Evolutionary conservation across 1,140 invertebrate genomes (phyloP).

Genomic region (Adoxophyes honmai): DNA sequence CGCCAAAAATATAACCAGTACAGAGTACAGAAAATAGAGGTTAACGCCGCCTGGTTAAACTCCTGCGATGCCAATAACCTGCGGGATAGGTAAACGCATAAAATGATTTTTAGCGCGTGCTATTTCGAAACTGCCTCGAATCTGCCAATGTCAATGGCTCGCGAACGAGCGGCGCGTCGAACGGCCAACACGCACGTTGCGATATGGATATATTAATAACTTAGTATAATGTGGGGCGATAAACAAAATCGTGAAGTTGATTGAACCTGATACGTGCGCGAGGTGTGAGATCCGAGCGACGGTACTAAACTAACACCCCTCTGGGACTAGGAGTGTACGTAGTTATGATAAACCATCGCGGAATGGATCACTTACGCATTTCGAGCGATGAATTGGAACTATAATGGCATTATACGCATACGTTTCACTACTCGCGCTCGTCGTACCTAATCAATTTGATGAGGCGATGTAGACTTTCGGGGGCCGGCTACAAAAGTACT

Average conservation of each 20-base stretch:
- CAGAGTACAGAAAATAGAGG: not conserved
- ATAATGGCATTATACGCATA: conserved; percentile 1
- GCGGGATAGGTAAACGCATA: conserved; percentile 13
- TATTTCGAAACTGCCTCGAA: conserved; percentile 43
- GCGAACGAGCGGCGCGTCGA: conserved; percentile 43
- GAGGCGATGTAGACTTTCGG: conserved; percentile 1
- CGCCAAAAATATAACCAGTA: conserved; percentile 5
- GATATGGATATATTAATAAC: conserved; percentile 8
- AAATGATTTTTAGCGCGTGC: conserved; percentile 22
- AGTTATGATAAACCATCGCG: not conserved
- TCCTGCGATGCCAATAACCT: conserved; percentile 12
- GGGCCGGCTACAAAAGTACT: not conserved
- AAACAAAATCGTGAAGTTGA: conserved; percentile 45
- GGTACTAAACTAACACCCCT: conserved; percentile 14
- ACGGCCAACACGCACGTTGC: conserved; percentile 24
- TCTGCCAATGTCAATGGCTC: conserved; percentile 62
- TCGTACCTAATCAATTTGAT: not conserved
- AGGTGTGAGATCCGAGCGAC: conserved; percentile 24
- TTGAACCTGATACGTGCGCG: conserved; percentile 27
- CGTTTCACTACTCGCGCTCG: not conserved
- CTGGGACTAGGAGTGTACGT: too few species aligned
- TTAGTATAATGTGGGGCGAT: conserved; percentile 21
- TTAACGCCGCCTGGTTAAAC: conserved; percentile 7
- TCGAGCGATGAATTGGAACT: not conserved
- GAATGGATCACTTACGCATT: not conserved